phyloP scores from a whole-genome alignment of 37 sponge, comb jelly and placozoan genomes.

The Spongia lamella region DNA sequence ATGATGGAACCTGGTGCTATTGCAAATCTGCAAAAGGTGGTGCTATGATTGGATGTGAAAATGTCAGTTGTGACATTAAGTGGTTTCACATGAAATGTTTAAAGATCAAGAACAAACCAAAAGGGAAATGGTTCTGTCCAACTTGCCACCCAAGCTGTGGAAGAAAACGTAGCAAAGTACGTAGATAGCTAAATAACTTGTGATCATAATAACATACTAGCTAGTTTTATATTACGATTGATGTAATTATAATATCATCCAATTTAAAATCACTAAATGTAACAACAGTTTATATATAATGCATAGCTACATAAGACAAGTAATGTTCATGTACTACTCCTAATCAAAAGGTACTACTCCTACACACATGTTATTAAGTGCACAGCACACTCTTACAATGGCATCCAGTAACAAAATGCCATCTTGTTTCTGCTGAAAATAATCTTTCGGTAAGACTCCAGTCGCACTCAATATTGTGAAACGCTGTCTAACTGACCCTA shows the following conservation, averaged over 20 bases:
- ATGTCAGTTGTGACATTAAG: constrained; percentile 15
- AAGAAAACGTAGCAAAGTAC: too few relatives aligned
- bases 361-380: constrained; percentile 25
- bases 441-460: too few relatives aligned
- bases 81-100: constrained; percentile 49
- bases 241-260: too few relatives aligned
- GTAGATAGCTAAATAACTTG: too few relatives aligned
- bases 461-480: constrained; percentile 33
- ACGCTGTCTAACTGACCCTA: constrained; percentile 43
- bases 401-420: too few relatives aligned
- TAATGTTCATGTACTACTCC: constrained; percentile 11
- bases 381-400: constrained; percentile 36
- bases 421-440: too few relatives aligned
- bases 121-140: constrained; percentile 45
- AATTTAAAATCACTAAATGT: too few relatives aligned
- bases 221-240: too few relatives aligned
- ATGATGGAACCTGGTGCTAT: too few relatives aligned
- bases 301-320: too few relatives aligned
- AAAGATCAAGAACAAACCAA: constrained; percentile 9
- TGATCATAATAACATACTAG: too few relatives aligned
- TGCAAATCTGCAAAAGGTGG: constrained; percentile 37
- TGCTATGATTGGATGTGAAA: constrained; percentile 48
- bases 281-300: too few relatives aligned
- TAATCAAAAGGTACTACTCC: constrained; percentile 26
- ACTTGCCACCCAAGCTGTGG: not conserved